Conservation (phyloP, 1,140 invertebrate species). For the Drosophila nigrodunni region DNA sequence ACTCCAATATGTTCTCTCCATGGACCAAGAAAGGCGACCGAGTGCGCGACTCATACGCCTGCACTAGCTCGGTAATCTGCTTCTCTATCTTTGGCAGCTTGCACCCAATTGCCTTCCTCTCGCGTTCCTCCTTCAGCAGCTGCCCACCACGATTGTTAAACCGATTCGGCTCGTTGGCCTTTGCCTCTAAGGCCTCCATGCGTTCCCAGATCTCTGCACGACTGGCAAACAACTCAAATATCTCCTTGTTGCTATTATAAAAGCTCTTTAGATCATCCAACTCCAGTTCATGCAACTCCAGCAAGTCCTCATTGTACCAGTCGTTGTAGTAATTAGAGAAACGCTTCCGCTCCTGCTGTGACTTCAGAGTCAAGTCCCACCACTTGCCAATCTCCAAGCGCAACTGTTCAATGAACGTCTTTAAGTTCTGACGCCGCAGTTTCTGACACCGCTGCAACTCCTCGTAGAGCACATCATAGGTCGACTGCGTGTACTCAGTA, state of each 20-base stretch:
- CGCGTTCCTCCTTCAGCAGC: conserved; percentile 92
- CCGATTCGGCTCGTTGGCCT: conserved; percentile 90
- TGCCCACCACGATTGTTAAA: conserved; percentile 94
- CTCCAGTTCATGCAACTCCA: conserved; percentile 91
- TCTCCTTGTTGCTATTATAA: conserved; percentile 89
- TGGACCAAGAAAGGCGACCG: conserved; percentile 86
- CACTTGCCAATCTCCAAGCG: conserved; percentile 88
- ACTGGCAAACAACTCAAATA: conserved; percentile 88
- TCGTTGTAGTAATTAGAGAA: conserved; percentile 88
- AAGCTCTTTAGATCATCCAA: conserved; percentile 88
- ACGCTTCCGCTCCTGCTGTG: conserved; percentile 86
- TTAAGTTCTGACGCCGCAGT: conserved; percentile 88
- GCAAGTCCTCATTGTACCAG: conserved; percentile 90
- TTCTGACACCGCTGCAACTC: conserved; percentile 88
- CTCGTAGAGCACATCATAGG: conserved; percentile 86
- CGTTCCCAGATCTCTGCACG: conserved; percentile 88
- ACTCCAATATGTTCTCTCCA: conserved; percentile 86
- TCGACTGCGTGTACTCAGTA: conserved; percentile 81
- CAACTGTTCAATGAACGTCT: conserved; percentile 89
- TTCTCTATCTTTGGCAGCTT: conserved; percentile 90
- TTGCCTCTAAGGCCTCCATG: conserved; percentile 89
- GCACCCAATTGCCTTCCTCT: conserved; percentile 89
- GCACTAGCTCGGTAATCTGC: conserved; percentile 86
- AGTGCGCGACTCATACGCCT: conserved; percentile 86
- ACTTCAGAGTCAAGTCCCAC: conserved; percentile 91